Conservation (phyloP, 2,113 vertebrate species). For the Podarcis muralis region DNA sequence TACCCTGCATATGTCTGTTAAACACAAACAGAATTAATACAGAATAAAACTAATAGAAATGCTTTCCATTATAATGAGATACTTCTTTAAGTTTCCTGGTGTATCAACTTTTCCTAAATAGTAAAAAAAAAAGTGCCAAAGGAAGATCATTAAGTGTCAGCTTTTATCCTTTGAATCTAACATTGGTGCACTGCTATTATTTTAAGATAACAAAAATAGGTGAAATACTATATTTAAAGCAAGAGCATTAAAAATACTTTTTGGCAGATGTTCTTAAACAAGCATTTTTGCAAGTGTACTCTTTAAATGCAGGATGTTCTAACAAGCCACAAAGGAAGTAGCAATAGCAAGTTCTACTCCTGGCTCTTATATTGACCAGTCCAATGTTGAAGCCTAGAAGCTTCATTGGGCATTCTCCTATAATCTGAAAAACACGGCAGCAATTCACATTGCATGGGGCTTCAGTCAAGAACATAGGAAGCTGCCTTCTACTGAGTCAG, state of each 20-base stretch:
- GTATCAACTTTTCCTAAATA: background rate
- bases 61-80: background rate
- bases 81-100: background rate
- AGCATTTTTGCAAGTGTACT: background rate
- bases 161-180: background rate
- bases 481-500: too few relatives aligned
- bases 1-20: conserved; percentile 96
- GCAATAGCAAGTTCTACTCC: background rate
- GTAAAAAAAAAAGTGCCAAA: background rate
- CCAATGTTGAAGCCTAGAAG: background rate
- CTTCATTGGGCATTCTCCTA: background rate
- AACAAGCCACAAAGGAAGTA: background rate
- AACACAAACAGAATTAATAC: conserved; percentile 9
- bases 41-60: background rate
- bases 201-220: background rate
- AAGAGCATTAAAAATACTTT: background rate
- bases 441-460: background rate
- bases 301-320: background rate
- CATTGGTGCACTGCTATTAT: background rate
- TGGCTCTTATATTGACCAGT: background rate
- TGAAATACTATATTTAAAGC: background rate
- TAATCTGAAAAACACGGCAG: background rate
- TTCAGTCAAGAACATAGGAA: background rate
- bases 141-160: background rate
- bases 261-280: background rate